These are phyloP conservation scores for Cacajao melanocephalus DNA, from an alignment of 2,797 vertebrate genomes.

Conservation along the genomic window DNA sequence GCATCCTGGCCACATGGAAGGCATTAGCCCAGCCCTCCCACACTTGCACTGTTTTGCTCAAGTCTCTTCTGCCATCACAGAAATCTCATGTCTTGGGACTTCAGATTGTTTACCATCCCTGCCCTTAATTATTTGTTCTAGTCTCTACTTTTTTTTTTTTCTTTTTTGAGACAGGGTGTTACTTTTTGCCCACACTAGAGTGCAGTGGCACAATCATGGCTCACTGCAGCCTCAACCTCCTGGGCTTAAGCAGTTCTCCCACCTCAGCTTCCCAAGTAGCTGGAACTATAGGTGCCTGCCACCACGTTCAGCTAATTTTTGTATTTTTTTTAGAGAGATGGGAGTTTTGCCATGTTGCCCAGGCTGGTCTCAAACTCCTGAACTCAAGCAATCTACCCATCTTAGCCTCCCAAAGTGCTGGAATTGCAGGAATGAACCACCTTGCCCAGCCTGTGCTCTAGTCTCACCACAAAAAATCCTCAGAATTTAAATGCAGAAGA, in stretches of 20 bases:
- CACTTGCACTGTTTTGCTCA: background rate
- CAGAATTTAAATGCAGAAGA: background rate
- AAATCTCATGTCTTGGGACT: background rate
- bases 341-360: background rate
- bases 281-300: background rate
- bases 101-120: conserved; percentile 17
- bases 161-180: background rate
- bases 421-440: background rate
- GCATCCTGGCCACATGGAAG: background rate
- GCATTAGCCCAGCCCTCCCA: conserved; percentile 30
- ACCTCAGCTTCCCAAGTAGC: background rate
- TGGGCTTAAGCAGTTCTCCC: background rate
- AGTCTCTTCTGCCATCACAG: background rate
- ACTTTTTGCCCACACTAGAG: background rate
- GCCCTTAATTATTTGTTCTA: background rate
- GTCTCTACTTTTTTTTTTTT: background rate
- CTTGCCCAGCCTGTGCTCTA: background rate
- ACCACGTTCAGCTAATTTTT: background rate
- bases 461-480: background rate
- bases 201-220: background rate
- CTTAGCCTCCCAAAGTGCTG: background rate
- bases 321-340: background rate
- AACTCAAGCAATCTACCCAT: background rate
- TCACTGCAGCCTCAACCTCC: background rate
- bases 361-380: background rate